These are phyloP conservation scores for Machaerirhynchus nigripectus DNA, from an alignment of 2,113 vertebrate genomes.

Conservation along the genomic window DNA sequence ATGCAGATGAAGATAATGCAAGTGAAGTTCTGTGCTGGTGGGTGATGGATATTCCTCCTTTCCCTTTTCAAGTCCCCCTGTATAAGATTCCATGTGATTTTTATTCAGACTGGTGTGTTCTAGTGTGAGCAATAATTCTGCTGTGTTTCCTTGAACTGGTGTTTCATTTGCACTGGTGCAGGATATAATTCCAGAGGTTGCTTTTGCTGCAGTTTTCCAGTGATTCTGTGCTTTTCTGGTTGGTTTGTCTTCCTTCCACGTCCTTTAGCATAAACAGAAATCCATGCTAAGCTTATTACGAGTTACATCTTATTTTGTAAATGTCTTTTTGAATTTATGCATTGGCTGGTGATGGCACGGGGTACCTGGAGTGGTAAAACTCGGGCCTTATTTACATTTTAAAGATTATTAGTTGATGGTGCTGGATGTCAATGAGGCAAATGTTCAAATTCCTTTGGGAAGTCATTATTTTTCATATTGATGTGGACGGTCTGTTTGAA, in stretches of 20 bases:
- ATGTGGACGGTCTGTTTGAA: background rate
- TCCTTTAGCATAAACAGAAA: background rate
- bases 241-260: background rate
- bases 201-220: background rate
- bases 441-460: background rate
- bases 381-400: background rate
- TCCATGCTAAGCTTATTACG: background rate
- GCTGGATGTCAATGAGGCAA: background rate
- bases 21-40: background rate
- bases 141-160: background rate
- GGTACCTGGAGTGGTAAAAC: background rate
- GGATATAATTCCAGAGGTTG: background rate
- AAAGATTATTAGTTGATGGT: background rate
- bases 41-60: conserved; percentile 8
- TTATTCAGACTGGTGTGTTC: background rate
- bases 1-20: conserved; percentile 32
- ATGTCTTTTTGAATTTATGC: background rate
- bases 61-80: background rate
- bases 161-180: background rate
- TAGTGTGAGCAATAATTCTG: background rate
- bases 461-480: background rate
- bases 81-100: background rate
- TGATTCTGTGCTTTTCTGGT: background rate
- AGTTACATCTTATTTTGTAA: background rate
- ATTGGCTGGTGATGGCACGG: background rate